Conservation (phyloP, 1,140 invertebrate genomes). For the Zophobas atratus region DNA sequence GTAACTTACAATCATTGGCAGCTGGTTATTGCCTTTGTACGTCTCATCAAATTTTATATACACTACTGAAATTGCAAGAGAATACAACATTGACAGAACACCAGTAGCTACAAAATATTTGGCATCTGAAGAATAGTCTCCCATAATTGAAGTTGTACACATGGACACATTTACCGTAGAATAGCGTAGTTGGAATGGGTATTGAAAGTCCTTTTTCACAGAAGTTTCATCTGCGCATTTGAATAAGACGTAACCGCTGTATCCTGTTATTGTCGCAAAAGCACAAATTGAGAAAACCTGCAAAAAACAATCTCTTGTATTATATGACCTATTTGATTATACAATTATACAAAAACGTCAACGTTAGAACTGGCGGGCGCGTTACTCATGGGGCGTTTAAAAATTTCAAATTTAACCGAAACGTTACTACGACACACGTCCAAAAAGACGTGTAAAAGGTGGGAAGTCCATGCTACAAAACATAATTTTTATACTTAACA, state of each 20-base stretch:
- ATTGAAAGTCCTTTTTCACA: conserved; percentile 56
- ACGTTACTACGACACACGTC: too few species aligned
- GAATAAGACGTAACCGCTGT: conserved; percentile 61
- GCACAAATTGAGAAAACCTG: conserved; percentile 74
- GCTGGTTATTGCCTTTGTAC: conserved; percentile 73
- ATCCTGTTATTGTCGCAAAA: conserved; percentile 73
- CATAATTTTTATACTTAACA: conserved; percentile 28
- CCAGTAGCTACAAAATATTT: conserved; percentile 82
- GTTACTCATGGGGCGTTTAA: too few species aligned
- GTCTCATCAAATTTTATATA: conserved; percentile 75
- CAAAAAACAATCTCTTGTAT: conserved; percentile 50
- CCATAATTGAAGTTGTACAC: conserved; percentile 57
- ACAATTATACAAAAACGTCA: too few species aligned
- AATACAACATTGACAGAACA: conserved; percentile 78
- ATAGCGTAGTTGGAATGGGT: conserved; percentile 62
- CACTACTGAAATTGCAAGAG: conserved; percentile 72
- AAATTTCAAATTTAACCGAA: too few species aligned
- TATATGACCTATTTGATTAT: background rate
- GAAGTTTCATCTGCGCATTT: conserved; percentile 31
- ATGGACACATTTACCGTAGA: conserved; percentile 41
- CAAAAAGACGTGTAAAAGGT: too few species aligned
- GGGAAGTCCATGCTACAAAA: background rate
- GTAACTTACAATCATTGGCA: conserved; percentile 66
- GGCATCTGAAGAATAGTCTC: conserved; percentile 74
- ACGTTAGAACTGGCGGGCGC: too few species aligned